Evolutionary conservation across 2,113 vertebrate species (phyloP).

Genomic region (Motacilla alba): DNA sequence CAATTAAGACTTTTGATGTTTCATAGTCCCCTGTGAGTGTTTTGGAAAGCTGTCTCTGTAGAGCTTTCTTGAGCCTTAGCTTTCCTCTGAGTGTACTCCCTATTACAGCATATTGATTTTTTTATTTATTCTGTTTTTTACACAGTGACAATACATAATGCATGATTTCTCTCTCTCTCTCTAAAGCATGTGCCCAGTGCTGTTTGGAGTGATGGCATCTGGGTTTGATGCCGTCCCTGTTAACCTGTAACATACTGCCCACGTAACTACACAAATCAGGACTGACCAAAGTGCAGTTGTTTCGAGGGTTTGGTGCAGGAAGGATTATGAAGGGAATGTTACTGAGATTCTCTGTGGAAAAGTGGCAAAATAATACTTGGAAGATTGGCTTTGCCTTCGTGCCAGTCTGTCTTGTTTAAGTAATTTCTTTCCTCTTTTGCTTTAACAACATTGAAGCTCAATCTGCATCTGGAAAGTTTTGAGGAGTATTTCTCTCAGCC

Average conservation of each 20-base stretch:
- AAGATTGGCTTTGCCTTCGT: background rate
- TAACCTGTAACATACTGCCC: background rate
- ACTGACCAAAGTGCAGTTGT: background rate
- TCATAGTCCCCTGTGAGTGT: background rate
- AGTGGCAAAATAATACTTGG: background rate
- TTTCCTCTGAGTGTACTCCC: background rate
- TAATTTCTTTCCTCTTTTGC: background rate
- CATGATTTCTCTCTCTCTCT: background rate
- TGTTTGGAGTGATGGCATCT: background rate
- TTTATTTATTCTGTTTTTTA: background rate
- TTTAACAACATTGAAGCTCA: background rate
- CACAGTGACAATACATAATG: background rate
- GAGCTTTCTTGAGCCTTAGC: background rate
- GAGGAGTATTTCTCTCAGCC: background rate
- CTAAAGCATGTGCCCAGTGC: background rate
- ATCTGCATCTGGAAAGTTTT: background rate
- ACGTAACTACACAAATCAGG: background rate
- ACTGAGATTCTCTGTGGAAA: background rate
- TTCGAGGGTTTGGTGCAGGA: background rate
- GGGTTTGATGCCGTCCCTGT: background rate
- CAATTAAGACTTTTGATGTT: background rate
- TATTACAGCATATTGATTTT: background rate
- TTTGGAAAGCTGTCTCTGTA: background rate
- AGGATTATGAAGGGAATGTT: background rate
- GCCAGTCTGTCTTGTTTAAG: background rate